Percentiles rank a stretch among this genome's conserved stretches.
phyloP scores from a whole-genome alignment of 2,113 vertebrate species.

The Brienomyrus brachyistius region DNA sequence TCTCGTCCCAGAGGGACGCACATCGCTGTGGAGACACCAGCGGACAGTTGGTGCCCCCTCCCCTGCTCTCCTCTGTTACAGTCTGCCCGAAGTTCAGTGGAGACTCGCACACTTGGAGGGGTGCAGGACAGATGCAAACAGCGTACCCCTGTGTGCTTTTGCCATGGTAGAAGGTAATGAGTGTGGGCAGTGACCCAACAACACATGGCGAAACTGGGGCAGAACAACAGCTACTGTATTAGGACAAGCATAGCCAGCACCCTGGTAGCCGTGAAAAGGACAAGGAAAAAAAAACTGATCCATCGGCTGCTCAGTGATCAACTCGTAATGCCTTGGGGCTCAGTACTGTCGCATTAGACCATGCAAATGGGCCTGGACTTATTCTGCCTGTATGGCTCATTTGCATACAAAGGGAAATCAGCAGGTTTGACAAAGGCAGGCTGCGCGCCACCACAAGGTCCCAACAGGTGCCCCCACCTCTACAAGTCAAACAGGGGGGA shows the following conservation, averaged over 20 bases:
- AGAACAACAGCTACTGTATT: not conserved
- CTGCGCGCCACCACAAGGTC: not conserved
- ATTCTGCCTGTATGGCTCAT: constrained; percentile 17
- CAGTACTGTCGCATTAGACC: not conserved
- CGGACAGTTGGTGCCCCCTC: not conserved
- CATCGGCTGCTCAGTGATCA: not conserved
- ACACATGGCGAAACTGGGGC: not conserved
- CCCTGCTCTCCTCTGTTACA: not conserved
- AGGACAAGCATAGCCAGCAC: not conserved
- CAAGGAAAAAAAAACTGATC: not conserved
- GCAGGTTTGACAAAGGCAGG: not conserved
- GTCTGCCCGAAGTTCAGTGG: not conserved
- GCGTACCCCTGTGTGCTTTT: not conserved
- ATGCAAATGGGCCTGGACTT: not conserved
- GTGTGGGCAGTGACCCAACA: not conserved
- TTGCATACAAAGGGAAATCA: constrained; percentile 13
- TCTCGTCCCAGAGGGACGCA: not conserved
- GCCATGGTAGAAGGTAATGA: not conserved
- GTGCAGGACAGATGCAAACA: not conserved
- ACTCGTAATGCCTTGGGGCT: not conserved
- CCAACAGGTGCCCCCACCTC: not conserved
- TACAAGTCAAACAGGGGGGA: not conserved
- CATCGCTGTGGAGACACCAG: not conserved
- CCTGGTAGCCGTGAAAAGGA: not conserved
- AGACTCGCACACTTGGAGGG: not conserved